A percentile compares a stretch with the other conserved stretches of the same genome.
phyloP scores from a whole-genome alignment of 1,140 invertebrate species.

The Diorhabda sublineata region DNA sequence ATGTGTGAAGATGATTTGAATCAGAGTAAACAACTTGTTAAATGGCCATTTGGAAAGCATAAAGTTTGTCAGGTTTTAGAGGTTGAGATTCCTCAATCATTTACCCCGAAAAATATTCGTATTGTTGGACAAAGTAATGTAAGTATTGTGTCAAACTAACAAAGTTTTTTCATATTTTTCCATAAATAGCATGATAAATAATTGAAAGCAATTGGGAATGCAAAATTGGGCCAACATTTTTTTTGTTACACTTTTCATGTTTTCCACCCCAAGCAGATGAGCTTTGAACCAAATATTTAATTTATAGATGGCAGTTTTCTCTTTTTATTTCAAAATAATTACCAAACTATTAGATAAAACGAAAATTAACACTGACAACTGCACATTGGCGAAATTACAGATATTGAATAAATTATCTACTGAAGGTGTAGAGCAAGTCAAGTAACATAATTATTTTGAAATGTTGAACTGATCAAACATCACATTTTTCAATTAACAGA shows the following conservation, averaged over 20 bases:
- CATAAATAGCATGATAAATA: not conserved
- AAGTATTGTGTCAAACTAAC: constrained; percentile 18
- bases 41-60: constrained; percentile 37
- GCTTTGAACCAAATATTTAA: too few species aligned
- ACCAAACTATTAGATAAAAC: too few species aligned
- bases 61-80: constrained; percentile 36
- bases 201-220: not conserved
- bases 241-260: not conserved
- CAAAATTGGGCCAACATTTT: not conserved
- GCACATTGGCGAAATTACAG: too few species aligned
- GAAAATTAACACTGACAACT: too few species aligned
- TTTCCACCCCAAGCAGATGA: not conserved
- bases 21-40: constrained; percentile 8
- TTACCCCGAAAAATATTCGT: constrained; percentile 31
- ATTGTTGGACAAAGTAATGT: constrained; percentile 35
- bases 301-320: too few species aligned
- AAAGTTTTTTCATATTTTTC: not conserved
- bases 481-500: too few species aligned
- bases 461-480: too few species aligned
- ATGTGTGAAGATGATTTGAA: constrained; percentile 17
- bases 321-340: too few species aligned
- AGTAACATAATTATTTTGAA: too few species aligned
- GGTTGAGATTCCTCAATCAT: constrained; percentile 29
- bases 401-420: too few species aligned
- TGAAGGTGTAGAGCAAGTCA: too few species aligned